A percentile compares a stretch with the other conserved stretches of the same genome.
Conservation (phyloP, 1,140 invertebrate species). For the Drosophila setifemur region DNA sequence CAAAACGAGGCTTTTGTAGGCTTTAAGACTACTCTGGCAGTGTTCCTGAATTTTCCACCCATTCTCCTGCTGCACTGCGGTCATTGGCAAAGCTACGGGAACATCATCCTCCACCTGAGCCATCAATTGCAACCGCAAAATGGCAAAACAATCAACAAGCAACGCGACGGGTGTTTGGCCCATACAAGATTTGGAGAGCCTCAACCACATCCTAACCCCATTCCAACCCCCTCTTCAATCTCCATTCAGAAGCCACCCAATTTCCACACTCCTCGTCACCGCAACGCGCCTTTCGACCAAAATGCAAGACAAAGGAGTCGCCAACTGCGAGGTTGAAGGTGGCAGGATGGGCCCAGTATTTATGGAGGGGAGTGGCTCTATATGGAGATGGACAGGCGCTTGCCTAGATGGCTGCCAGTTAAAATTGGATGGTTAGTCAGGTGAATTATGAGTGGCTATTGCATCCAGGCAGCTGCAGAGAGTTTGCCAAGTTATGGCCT, state of each 20-base stretch:
- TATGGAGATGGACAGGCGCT: constrained; percentile 3
- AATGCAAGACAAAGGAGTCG: constrained; percentile 34
- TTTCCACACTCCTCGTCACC: constrained; percentile 19
- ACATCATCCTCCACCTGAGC: constrained; percentile 37
- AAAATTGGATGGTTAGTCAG: constrained; percentile 33
- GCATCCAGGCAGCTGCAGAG: not conserved
- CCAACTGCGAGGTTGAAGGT: not conserved
- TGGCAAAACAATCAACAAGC: constrained; percentile 77
- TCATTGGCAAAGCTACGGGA: constrained; percentile 15
- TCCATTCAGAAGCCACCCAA: too few relatives aligned
- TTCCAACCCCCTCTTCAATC: not conserved
- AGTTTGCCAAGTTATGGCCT: not conserved
- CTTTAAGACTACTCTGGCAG: constrained; percentile 32
- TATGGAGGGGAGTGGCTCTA: not conserved
- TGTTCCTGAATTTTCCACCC: not conserved
- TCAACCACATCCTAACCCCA: not conserved
- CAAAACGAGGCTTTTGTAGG: constrained; percentile 24
- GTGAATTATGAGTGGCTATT: constrained; percentile 23
- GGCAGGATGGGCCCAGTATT: not conserved
- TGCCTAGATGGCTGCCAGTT: constrained; percentile 23
- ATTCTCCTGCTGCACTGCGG: constrained; percentile 4
- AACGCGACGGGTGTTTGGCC: constrained; percentile 51
- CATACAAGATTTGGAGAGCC: constrained; percentile 25
- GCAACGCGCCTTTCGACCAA: constrained; percentile 41
- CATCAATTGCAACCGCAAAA: constrained; percentile 66